A percentile compares a stretch with the other conserved stretches of the same genome.
Conservation (phyloP, 1,140 invertebrate species). For the Cotesia chilonis region DNA sequence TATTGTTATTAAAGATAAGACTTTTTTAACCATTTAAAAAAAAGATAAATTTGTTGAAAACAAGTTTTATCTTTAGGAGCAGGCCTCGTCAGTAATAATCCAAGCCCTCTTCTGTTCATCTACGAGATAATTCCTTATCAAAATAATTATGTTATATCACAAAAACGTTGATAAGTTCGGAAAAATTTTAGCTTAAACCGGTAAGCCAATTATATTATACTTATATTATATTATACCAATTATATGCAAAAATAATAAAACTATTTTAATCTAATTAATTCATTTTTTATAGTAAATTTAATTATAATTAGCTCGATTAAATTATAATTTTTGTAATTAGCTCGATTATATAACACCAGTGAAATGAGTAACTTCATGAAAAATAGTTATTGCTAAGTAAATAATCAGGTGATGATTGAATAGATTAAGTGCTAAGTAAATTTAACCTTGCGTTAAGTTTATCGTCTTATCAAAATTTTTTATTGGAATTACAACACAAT, state of each 20-base stretch:
- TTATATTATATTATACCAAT: too few relatives aligned
- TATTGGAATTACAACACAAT: too few relatives aligned
- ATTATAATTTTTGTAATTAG: too few relatives aligned
- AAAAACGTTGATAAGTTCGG: constrained; percentile 2
- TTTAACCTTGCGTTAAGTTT: too few relatives aligned
- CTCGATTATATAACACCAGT: too few relatives aligned
- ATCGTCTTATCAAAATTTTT: too few relatives aligned
- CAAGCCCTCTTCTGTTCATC: neutral
- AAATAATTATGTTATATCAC: constrained; percentile 29
- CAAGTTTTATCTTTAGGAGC: constrained; percentile 25
- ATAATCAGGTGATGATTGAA: too few relatives aligned
- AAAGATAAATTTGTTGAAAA: constrained; percentile 32
- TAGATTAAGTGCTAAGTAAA: too few relatives aligned
- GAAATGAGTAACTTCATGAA: too few relatives aligned
- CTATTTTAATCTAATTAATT: neutral
- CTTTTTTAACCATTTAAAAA: constrained; percentile 23
- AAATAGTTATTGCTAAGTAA: too few relatives aligned
- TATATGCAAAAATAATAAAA: neutral
- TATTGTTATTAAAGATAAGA: constrained; percentile 16
- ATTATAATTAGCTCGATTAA: too few relatives aligned
- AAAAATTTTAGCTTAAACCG: constrained; percentile 16
- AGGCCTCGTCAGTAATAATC: constrained; percentile 16
- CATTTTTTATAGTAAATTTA: neutral
- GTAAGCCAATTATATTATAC: neutral
- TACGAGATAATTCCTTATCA: constrained; percentile 26